Conservation (phyloP, 1,140 invertebrate species). For the Drosophila yakuba region DNA sequence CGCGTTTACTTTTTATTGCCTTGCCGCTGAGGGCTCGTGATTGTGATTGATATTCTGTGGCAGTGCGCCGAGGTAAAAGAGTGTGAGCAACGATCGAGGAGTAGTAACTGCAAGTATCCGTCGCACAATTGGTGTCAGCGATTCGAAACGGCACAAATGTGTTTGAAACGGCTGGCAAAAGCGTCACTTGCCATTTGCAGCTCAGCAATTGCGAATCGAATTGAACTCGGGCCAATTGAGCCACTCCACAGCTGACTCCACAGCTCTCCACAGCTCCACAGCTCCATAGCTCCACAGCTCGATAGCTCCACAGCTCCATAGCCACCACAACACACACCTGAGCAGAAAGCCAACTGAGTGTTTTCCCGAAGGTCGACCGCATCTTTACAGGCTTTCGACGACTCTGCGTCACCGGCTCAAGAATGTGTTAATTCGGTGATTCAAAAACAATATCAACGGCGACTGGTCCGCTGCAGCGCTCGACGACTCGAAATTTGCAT, state of each 20-base stretch:
- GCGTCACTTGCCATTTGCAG: slow-evolving; percentile 21
- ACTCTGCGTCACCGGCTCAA: slow-evolving; percentile 59
- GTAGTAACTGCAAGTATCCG: neutral
- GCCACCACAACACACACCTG: neutral
- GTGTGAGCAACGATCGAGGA: slow-evolving; percentile 8
- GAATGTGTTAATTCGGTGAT: slow-evolving; percentile 75
- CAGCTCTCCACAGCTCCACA: too few species aligned
- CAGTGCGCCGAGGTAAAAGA: slow-evolving; percentile 15
- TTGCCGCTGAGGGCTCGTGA: slow-evolving; percentile 9
- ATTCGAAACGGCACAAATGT: slow-evolving; percentile 40
- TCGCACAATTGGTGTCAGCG: slow-evolving; percentile 28
- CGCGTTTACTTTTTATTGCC: slow-evolving; percentile 33
- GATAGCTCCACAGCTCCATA: too few species aligned
- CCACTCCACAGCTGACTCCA: neutral
- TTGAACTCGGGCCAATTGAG: slow-evolving; percentile 32
- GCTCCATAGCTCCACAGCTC: too few species aligned
- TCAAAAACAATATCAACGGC: slow-evolving; percentile 30
- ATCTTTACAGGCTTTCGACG: slow-evolving; percentile 69
- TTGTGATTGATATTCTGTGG: slow-evolving; percentile 41
- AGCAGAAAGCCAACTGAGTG: neutral
- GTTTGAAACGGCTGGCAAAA: slow-evolving; percentile 24
- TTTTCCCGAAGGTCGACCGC: slow-evolving; percentile 67
- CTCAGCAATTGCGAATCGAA: slow-evolving; percentile 58
- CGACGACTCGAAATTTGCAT: slow-evolving; percentile 58
- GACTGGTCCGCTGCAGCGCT: slow-evolving; percentile 13